These are phyloP conservation scores for Apocrypta bakeri DNA, from an alignment of 1,140 invertebrate genomes.

Conservation along the genomic window DNA sequence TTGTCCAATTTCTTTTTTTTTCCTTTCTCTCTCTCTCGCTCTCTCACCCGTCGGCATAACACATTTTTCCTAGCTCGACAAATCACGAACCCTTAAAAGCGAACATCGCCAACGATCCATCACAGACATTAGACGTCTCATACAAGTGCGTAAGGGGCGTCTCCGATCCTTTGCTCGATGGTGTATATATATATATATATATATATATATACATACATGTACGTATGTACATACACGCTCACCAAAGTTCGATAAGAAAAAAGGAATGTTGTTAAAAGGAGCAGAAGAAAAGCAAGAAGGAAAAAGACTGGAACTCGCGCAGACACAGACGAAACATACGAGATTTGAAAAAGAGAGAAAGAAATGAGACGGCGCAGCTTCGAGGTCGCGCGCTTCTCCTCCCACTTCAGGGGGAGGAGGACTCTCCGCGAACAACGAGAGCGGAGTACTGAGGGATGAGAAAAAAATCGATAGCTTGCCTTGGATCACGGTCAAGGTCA, in stretches of 20 bases:
- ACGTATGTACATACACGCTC: too few relatives aligned
- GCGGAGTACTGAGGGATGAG: slow-evolving; percentile 10
- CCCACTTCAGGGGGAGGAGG: background rate
- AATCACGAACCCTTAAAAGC: too few relatives aligned
- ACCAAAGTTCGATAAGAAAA: too few relatives aligned
- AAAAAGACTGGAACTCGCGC: background rate
- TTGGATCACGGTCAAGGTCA: slow-evolving; percentile 70
- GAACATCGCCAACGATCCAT: too few relatives aligned
- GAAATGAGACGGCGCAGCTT: background rate
- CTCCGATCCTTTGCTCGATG: too few relatives aligned
- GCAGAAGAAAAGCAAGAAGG: background rate
- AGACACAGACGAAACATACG: background rate
- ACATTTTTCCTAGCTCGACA: too few relatives aligned
- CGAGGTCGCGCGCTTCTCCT: too few relatives aligned
- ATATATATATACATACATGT: too few relatives aligned
- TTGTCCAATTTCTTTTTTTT: background rate
- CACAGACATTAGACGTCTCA: too few relatives aligned
- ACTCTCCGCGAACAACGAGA: background rate
- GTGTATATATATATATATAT: too few relatives aligned
- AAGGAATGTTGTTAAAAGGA: background rate
- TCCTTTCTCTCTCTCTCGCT: background rate
- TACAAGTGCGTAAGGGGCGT: too few relatives aligned
- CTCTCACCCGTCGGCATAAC: too few relatives aligned
- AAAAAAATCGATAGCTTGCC: slow-evolving; percentile 63
- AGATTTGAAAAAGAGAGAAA: background rate